phyloP scores from a whole-genome alignment of 2,113 vertebrate species.

The Toxostoma redivivum region DNA sequence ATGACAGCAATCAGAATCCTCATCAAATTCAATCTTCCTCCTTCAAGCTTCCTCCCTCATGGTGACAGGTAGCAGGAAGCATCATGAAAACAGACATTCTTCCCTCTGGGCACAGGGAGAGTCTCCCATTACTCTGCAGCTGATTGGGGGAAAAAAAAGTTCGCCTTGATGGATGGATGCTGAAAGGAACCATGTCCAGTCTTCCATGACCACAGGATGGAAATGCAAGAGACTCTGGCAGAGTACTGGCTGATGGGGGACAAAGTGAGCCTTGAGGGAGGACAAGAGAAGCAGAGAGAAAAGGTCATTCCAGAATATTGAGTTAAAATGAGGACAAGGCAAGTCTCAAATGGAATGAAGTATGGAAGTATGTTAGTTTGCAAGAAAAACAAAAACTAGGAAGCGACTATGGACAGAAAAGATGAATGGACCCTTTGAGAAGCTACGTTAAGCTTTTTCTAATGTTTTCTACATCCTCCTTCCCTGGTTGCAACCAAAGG shows the following conservation, averaged over 20 bases:
- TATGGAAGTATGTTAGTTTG: neutral
- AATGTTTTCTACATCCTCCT: neutral
- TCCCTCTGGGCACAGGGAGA: neutral
- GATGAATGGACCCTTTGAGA: neutral
- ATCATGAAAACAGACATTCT: slow-evolving; percentile 7
- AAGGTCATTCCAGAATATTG: neutral
- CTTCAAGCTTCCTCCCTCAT: neutral
- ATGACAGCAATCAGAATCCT: neutral
- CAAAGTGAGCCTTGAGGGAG: neutral
- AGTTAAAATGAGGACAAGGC: neutral
- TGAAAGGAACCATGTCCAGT: neutral
- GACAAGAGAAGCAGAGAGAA: neutral
- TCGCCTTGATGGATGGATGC: neutral
- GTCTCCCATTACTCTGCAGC: neutral
- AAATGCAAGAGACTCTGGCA: neutral
- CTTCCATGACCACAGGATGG: neutral
- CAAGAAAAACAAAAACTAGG: neutral
- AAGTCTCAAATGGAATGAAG: neutral
- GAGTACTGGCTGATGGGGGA: neutral
- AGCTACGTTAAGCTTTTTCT: neutral
- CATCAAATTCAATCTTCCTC: neutral
- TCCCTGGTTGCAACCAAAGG: neutral
- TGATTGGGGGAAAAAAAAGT: neutral
- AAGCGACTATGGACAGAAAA: neutral
- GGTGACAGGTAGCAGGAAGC: neutral